These are phyloP conservation scores for Pasiphila rectangulata DNA, from an alignment of 2,888 invertebrate genomes.

Conservation along the genomic window DNA sequence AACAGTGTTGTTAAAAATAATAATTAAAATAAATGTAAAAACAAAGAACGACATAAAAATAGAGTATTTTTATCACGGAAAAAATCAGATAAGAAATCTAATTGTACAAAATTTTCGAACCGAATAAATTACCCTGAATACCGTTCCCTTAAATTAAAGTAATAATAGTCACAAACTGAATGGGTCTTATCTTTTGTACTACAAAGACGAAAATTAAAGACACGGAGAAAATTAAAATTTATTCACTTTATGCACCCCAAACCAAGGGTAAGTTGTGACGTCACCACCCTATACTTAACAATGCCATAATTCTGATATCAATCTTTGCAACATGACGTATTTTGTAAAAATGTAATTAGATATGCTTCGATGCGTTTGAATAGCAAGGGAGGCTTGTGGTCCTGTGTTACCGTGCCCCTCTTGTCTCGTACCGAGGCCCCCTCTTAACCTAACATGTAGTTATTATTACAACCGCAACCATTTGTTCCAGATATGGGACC, in stretches of 20 bases:
- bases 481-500: no score
- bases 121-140: no score
- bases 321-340: slow-evolving; percentile 28
- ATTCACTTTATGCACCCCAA: slow-evolving; percentile 27
- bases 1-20: no score
- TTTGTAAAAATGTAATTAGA: slow-evolving; percentile 30
- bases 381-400: neutral
- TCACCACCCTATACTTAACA: slow-evolving; percentile 33
- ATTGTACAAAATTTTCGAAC: no score
- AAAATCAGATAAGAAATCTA: no score
- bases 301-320: slow-evolving; percentile 37
- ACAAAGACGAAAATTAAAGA: slow-evolving; percentile 20
- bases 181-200: neutral
- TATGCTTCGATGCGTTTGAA: slow-evolving; percentile 32
- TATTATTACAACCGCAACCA: no score
- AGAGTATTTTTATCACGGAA: no score
- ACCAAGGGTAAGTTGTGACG: slow-evolving; percentile 25
- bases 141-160: neutral
- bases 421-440: no score
- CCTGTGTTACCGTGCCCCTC: no score
- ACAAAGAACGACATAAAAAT: no score
- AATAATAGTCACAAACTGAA: neutral
- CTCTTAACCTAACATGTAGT: no score
- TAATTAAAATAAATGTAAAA: no score
- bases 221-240: slow-evolving; percentile 21